Percentiles rank a stretch among this genome's conserved stretches.
Conservation (phyloP, 2,888 invertebrate genomes). For the Pseudococcus longispinus region DNA sequence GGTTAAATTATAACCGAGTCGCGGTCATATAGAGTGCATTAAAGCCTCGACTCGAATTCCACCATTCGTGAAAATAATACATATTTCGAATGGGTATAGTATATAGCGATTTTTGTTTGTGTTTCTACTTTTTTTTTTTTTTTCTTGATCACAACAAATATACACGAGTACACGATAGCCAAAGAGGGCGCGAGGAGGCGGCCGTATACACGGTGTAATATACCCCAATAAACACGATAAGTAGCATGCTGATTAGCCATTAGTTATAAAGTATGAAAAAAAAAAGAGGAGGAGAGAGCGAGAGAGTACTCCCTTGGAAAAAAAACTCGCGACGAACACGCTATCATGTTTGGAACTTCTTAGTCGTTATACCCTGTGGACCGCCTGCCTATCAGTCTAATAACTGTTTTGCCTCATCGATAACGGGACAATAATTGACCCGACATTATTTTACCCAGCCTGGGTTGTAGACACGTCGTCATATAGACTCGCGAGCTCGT, state of each 20-base stretch:
- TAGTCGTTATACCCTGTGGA: slow-evolving; percentile 30
- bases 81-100: not conserved
- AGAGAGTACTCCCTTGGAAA: not conserved
- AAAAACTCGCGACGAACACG: slow-evolving; percentile 39
- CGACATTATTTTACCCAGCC: not conserved
- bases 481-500: not conserved
- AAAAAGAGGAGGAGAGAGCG: not conserved
- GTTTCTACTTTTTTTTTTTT: not conserved
- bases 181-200: not conserved
- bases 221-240: slow-evolving; percentile 49
- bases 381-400: slow-evolving; percentile 20
- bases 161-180: not conserved
- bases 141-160: slow-evolving; percentile 21
- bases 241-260: slow-evolving; percentile 54
- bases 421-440: slow-evolving; percentile 7
- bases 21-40: not conserved
- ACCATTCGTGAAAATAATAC: slow-evolving; percentile 5
- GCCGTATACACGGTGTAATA: slow-evolving; percentile 6
- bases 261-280: slow-evolving; percentile 45
- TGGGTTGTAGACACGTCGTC: too few species aligned
- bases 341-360: slow-evolving; percentile 38
- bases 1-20: not conserved
- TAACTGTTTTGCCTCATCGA: slow-evolving; percentile 24
- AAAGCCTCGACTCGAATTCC: not conserved
- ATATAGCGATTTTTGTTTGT: slow-evolving; percentile 20